Evolutionary conservation across 2,888 invertebrate species (phyloP).

Genomic region (Cactoblastis cactorum): DNA sequence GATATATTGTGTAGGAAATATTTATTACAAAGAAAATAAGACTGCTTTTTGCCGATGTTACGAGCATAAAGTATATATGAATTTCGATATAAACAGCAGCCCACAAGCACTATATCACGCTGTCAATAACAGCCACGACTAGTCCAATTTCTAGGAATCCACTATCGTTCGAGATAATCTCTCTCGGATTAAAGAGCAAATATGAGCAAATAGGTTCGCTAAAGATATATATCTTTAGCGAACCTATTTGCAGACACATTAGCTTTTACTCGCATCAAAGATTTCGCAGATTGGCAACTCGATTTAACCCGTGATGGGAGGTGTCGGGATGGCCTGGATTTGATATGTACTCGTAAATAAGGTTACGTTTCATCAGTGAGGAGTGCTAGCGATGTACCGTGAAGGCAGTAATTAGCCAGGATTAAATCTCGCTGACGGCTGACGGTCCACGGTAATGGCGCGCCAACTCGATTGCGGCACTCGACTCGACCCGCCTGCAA

Average conservation of each 20-base stretch:
- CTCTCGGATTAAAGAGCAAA: conserved; percentile 1
- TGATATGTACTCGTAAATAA: conserved; percentile 44
- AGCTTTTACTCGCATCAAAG: conserved; percentile 30
- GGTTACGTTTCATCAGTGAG: conserved; percentile 35
- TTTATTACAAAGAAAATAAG: too few relatives aligned
- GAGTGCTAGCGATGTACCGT: conserved; percentile 36
- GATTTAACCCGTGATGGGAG: conserved; percentile 36
- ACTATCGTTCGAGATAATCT: conserved; percentile 7
- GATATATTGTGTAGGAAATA: too few relatives aligned
- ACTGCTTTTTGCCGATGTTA: too few relatives aligned
- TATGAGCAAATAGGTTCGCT: too few relatives aligned
- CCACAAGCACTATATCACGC: background rate
- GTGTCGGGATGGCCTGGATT: conserved; percentile 37
- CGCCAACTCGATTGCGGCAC: conserved; percentile 41
- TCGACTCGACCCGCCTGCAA: conserved; percentile 33
- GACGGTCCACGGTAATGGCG: conserved; percentile 39
- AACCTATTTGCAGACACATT: conserved; percentile 10
- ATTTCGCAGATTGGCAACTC: conserved; percentile 45
- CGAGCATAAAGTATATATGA: too few relatives aligned
- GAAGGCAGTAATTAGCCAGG: conserved; percentile 55
- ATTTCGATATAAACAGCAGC: background rate
- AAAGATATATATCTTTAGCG: conserved; percentile 1
- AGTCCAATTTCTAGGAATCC: conserved; percentile 1
- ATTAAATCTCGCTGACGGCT: conserved; percentile 56
- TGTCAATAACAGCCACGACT: background rate